phyloP scores from a whole-genome alignment of 1,140 invertebrate species.

The Drosophila nannoptera region DNA sequence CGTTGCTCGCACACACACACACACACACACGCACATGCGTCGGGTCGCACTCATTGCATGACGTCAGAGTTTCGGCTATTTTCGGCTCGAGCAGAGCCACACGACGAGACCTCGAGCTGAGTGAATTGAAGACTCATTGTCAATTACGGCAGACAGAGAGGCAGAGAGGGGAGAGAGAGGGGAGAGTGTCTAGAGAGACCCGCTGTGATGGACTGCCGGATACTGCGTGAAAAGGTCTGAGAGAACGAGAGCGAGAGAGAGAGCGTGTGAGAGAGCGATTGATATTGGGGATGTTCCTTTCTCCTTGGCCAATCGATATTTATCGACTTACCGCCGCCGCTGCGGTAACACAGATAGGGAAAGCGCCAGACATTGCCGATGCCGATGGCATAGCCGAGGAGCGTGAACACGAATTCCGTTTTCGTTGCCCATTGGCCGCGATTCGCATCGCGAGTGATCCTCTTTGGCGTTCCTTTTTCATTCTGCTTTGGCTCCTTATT shows the following conservation, averaged over 20 bases:
- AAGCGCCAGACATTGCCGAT: slow-evolving; percentile 91
- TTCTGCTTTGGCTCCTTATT: neutral
- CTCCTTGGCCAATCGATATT: no score
- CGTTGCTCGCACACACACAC: neutral
- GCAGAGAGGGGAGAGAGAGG: neutral
- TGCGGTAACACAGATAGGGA: slow-evolving; percentile 86
- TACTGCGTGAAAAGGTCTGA: no score
- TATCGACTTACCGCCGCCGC: slow-evolving; percentile 76
- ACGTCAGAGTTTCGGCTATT: slow-evolving; percentile 55
- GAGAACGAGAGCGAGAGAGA: no score
- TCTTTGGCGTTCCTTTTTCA: slow-evolving; percentile 13
- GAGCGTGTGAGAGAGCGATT: no score
- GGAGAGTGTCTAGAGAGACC: no score
- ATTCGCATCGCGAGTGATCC: slow-evolving; percentile 57
- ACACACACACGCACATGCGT: neutral
- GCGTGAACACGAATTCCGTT: slow-evolving; percentile 87
- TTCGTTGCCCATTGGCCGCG: slow-evolving; percentile 83
- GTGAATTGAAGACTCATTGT: slow-evolving; percentile 26
- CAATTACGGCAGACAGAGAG: slow-evolving; percentile 3
- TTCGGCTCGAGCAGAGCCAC: slow-evolving; percentile 21
- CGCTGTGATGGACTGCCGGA: no score
- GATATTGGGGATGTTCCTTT: no score
- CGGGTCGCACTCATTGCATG: slow-evolving; percentile 5
- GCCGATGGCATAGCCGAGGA: slow-evolving; percentile 87
- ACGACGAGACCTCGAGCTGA: neutral